Percentiles rank a stretch among this genome's conserved stretches.
Evolutionary conservation across 2,113 vertebrate species (phyloP).

Genomic region (Hippolais icterina): DNA sequence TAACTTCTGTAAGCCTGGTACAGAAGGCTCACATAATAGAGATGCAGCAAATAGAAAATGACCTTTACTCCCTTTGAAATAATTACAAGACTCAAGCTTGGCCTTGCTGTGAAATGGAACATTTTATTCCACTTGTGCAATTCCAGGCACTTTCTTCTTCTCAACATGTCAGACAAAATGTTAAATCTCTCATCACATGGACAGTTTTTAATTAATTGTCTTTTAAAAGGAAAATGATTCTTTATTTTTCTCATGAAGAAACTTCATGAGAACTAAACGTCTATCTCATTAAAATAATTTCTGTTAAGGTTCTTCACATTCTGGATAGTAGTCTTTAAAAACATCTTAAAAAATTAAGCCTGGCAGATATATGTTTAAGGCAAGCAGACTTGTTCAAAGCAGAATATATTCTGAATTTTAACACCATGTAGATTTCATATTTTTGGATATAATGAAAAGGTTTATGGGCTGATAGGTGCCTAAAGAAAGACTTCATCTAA

Average conservation of each 20-base stretch:
- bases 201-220: constrained; percentile 70
- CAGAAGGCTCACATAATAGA: not conserved
- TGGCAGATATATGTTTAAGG: not conserved
- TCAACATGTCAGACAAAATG: constrained; percentile 48
- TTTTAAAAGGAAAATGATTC: constrained; percentile 45
- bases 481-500: not conserved
- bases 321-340: not conserved
- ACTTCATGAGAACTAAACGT: constrained; percentile 35
- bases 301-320: constrained; percentile 3
- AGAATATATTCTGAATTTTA: not conserved
- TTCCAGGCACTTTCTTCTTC: constrained; percentile 57
- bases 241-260: constrained; percentile 49
- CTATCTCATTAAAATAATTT: constrained; percentile 54
- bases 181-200: constrained; percentile 41
- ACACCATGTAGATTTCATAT: not conserved
- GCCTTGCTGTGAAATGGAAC: constrained; percentile 63
- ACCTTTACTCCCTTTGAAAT: constrained; percentile 72
- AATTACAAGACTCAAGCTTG: constrained; percentile 61
- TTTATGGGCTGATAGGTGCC: not conserved
- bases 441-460: not conserved
- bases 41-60: constrained; percentile 58
- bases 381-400: not conserved
- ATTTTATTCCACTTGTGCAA: constrained; percentile 65
- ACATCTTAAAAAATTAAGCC: not conserved
- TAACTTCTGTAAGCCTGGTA: not conserved